Evolutionary conservation across 2,888 invertebrate genomes (phyloP), one percentile per base, ranked within the genome.

Genomic region (Amphipyra tragopoginis): DNA sequence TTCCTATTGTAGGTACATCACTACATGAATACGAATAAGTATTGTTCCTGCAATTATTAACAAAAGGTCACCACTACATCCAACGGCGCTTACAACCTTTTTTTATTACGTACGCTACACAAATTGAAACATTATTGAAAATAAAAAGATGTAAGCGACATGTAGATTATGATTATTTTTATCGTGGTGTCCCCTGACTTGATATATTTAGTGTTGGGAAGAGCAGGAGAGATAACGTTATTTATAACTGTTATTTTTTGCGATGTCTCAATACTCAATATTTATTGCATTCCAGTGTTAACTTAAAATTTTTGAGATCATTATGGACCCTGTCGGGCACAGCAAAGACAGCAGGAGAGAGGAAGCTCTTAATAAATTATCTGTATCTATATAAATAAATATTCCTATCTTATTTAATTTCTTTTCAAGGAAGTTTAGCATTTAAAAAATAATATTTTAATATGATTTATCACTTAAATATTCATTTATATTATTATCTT

Each of bases 1-100:
- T 21, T 21, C 21, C 29, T 29, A 29, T 29, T 10, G 11, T 10
- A 21, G 29, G 29, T 36, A 36, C 36, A 6, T 4, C 33, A 33
- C 36, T 10, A 10, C 8, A 36, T 8, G 57, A 39, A 55, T 65
- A 43, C 29, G 9, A 72, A 72, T 72, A 43, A 66, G 34, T 11
- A 43, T 42, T 29, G 5, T 8, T 6, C 36, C 7, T 6, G 0
- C 7, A 26, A 26, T 7, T 29, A 29, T 5, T 29, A 29, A 29
- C 7, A 5, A 29, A 29, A 52, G 11, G 10, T 54, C 39, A 38
- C 29, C n/a, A 44, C 39, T 48, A 36, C 6, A 48, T n/a, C 0
- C 7, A 29, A 14, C 13, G 44, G 26, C 11, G 6, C 11, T 44
- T 40, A 50, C n/a, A 13, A 63, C 39, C 1, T 64, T 53, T 51